Evolutionary conservation across 1,140 invertebrate genomes (phyloP).

Genomic region (Sitobion miscanthi): DNA sequence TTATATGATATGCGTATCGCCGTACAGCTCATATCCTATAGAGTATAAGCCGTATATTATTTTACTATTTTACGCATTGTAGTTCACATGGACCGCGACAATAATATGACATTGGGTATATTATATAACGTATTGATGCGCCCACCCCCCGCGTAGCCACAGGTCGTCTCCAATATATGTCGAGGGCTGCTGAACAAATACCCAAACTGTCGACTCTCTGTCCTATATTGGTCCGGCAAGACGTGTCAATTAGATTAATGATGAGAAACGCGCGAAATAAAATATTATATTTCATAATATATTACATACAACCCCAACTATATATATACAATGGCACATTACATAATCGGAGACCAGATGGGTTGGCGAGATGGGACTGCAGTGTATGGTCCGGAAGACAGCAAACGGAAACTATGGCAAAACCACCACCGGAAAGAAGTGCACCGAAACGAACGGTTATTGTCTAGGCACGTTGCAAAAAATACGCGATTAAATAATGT

Average conservation of each 20-base stretch:
- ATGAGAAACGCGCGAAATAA: not conserved
- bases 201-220: not conserved
- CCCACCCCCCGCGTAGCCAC: not conserved
- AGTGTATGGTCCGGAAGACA: not conserved
- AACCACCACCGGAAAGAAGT: not conserved
- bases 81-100: slow-evolving; percentile 8
- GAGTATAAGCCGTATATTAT: not conserved
- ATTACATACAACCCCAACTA: not conserved
- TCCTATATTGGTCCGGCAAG: not conserved
- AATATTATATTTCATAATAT: slow-evolving; percentile 25
- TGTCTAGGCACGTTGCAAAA: too few relatives aligned
- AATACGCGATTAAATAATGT: not conserved
- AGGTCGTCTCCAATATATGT: not conserved
- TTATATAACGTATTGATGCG: not conserved
- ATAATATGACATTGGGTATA: not conserved
- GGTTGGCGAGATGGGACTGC: too few relatives aligned
- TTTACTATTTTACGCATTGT: not conserved
- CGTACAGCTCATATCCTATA: not conserved
- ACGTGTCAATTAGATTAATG: slow-evolving; percentile 38
- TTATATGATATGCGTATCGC: not conserved
- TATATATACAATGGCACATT: not conserved
- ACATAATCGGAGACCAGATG: not conserved
- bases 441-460: not conserved
- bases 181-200: not conserved
- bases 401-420: not conserved